Conservation (phyloP, 2,113 vertebrate species). For the Pachyramphus minor region DNA sequence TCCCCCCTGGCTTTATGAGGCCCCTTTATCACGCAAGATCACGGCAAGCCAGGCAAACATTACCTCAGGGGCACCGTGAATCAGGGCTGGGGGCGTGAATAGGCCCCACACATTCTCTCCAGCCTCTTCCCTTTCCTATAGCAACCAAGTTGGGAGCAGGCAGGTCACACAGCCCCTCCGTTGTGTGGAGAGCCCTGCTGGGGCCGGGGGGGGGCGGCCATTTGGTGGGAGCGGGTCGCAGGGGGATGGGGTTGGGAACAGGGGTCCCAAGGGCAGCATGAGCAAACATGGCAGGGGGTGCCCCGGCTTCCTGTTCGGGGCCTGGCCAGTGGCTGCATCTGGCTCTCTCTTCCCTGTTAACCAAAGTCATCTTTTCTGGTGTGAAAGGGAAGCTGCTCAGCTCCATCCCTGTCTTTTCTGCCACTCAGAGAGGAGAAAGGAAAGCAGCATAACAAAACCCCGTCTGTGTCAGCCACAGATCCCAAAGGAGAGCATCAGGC, state of each 20-base stretch:
- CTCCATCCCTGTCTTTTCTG: not conserved
- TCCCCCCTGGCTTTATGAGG: conserved; percentile 28
- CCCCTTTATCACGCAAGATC: conserved; percentile 59
- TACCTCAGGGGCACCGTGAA: conserved; percentile 65
- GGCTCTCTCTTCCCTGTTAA: not conserved
- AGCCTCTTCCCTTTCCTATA: conserved; percentile 67
- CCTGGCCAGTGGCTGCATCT: fast-evolving
- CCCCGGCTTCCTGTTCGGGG: fast-evolving
- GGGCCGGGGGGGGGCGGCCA: not conserved
- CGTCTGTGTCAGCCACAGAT: not conserved
- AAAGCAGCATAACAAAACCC: not conserved
- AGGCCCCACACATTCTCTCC: conserved; percentile 66
- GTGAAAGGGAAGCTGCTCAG: fast-evolving
- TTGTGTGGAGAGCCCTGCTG: conserved; percentile 32
- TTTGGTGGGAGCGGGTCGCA: not conserved
- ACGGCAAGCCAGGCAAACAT: conserved; percentile 59
- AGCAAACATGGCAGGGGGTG: not conserved
- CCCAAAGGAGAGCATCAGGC: not conserved
- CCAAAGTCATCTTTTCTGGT: not conserved
- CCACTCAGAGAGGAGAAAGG: not conserved
- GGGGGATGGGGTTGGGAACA: not conserved
- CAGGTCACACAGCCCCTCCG: conserved; percentile 63
- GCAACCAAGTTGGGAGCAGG: conserved; percentile 65
- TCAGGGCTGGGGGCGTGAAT: conserved; percentile 59
- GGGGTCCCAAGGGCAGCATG: not conserved